These are phyloP conservation scores for Coregonus sp. DNA, from an alignment of 2,797 vertebrate genomes.

Conservation along the genomic window DNA sequence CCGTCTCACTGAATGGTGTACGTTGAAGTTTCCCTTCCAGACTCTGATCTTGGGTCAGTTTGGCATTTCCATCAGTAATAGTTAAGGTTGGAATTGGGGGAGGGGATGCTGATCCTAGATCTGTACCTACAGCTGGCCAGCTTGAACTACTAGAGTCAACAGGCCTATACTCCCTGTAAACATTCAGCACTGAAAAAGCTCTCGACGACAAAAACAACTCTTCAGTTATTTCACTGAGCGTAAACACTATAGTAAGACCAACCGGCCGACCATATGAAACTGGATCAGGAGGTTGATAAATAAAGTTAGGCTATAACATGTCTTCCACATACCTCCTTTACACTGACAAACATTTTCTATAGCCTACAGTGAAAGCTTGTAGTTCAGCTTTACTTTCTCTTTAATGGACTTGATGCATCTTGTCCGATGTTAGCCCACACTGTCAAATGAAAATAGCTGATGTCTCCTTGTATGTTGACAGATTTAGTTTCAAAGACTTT, in stretches of 20 bases:
- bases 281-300: neutral
- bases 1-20: too few relatives aligned
- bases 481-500: neutral
- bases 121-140: too few relatives aligned
- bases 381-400: neutral
- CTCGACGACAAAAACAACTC: conserved; percentile 37
- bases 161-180: neutral
- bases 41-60: too few relatives aligned
- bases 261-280: neutral
- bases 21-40: too few relatives aligned
- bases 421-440: neutral
- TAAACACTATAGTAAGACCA: conserved; percentile 22
- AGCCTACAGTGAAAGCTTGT: neutral
- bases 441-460: neutral
- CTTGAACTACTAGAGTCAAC: too few relatives aligned
- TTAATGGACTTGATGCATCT: neutral
- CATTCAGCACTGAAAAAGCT: neutral
- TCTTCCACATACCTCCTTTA: neutral
- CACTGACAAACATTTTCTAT: neutral
- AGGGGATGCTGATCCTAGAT: too few relatives aligned
- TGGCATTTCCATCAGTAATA: too few relatives aligned
- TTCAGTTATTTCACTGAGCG: conserved; percentile 19
- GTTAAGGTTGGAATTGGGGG: too few relatives aligned
- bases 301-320: neutral
- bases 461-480: neutral